phyloP scores from a whole-genome alignment of 2,797 vertebrate species.

The Sparidentex hasta region DNA sequence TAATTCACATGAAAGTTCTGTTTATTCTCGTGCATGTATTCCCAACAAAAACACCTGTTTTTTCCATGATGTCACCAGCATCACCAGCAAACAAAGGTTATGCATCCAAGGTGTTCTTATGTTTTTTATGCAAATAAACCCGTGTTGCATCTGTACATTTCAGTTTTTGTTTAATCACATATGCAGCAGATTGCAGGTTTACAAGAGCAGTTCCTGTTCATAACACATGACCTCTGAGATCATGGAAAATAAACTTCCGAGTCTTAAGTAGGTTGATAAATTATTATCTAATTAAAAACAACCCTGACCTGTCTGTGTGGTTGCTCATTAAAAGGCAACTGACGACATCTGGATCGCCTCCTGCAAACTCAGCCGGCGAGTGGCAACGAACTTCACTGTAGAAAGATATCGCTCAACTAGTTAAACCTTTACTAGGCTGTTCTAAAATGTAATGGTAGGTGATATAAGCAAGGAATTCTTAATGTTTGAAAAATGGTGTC shows the following conservation, averaged over 20 bases:
- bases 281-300: constrained; percentile 42
- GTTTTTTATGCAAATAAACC: constrained; percentile 37
- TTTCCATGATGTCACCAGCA: constrained; percentile 18
- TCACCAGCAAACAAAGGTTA: constrained; percentile 3
- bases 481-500: not conserved
- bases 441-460: not conserved
- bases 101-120: not conserved
- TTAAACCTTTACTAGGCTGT: not conserved
- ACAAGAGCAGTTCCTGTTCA: not conserved
- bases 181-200: not conserved
- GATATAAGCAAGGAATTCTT: not conserved
- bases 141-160: not conserved
- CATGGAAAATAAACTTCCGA: constrained; percentile 37
- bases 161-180: not conserved
- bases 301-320: not conserved
- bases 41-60: not conserved
- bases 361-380: constrained; percentile 5
- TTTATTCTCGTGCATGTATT: not conserved
- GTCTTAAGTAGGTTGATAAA: constrained; percentile 27
- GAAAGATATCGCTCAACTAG: not conserved
- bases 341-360: not conserved
- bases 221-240: not conserved
- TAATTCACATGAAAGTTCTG: not conserved
- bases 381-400: not conserved
- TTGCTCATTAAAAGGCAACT: constrained; percentile 41